Conservation (phyloP, 2,888 invertebrate genomes). For the Strigamia crassipes region DNA sequence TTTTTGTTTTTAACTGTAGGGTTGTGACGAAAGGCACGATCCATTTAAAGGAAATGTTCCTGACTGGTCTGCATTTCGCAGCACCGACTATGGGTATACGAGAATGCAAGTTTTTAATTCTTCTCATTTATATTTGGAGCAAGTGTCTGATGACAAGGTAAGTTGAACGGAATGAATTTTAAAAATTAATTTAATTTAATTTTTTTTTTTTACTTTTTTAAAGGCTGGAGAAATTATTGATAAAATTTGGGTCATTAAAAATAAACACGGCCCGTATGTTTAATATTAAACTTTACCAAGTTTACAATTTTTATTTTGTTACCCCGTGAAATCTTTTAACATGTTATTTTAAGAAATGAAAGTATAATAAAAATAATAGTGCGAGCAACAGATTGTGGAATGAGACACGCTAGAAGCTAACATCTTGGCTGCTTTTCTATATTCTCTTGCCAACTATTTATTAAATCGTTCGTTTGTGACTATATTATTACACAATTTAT, state of each 20-base stretch:
- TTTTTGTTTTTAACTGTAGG: constrained; percentile 53
- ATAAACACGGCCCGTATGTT: constrained; percentile 50
- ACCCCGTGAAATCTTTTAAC: too few species aligned
- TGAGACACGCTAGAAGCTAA: too few species aligned
- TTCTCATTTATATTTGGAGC: constrained; percentile 59
- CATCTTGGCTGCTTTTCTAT: too few species aligned
- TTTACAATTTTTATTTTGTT: too few species aligned
- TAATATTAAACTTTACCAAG: background rate
- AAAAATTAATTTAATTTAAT: constrained; percentile 34
- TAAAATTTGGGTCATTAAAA: constrained; percentile 54
- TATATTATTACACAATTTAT: too few species aligned
- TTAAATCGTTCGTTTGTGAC: too few species aligned
- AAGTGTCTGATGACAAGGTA: constrained; percentile 58
- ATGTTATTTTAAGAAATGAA: too few species aligned
- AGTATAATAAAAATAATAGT: too few species aligned
- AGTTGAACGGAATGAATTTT: background rate
- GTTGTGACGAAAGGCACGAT: constrained; percentile 58
- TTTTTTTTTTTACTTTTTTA: constrained; percentile 48
- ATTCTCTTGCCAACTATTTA: too few species aligned
- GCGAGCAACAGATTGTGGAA: too few species aligned
- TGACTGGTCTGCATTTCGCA: constrained; percentile 58
- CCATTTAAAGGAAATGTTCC: constrained; percentile 53
- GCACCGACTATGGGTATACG: constrained; percentile 59
- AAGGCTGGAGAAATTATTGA: constrained; percentile 55
- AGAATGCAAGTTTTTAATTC: constrained; percentile 56